Evolutionary conservation across 2,888 invertebrate species (phyloP), one percentile per base, ranked within the genome.

Genomic region (Sicus ferrugineus): DNA sequence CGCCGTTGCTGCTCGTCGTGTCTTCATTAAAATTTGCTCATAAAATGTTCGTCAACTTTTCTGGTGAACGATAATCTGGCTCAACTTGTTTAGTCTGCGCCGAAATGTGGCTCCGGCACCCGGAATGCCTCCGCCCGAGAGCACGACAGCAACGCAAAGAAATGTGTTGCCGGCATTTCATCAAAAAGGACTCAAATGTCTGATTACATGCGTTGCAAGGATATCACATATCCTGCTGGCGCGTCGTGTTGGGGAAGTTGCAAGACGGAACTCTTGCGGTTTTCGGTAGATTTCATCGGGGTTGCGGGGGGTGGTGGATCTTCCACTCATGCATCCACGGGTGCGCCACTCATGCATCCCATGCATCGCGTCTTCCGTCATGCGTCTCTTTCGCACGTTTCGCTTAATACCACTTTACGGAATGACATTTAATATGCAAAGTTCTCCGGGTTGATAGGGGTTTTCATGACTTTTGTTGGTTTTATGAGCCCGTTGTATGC

Each of bases 401-500:
- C 67, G 38, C 59, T 67, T 67, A 67, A 46, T 67, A 31, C 64
- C 72, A 73, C 70, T 74, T 74, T 68, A 68, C 46, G 42, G 42
- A 66, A 73, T 74, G 72, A 69, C 74, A 75, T 75, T 73, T 72
- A 72, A 69, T 73, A 74, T 74, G 73, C 72, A 73, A 75, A 76
- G 73, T 59, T 75, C 71, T 70, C 30, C 64, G 31, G 56, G 72
- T 73, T 72, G 67, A 67, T 59, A 59, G 48, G 67, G 23, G 19
- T 59, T 67, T 67, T 67, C 67, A 67, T 59, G 67, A 67, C 59
- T 67, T 67, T 67, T 67, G 67, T 67, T 59, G 67, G 59, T 67
- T 67, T 67, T 67, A 67, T 59, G 59, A 30, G 61, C n/a, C n/a
- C n/a, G n/a, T n/a, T n/a, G n/a, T n/a, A n/a, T n/a, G n/a, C n/a